Evolutionary conservation across 2,113 vertebrate genomes (phyloP), one percentile per base, ranked within the genome.

Genomic region (Paracanthobrama guichenoti): DNA sequence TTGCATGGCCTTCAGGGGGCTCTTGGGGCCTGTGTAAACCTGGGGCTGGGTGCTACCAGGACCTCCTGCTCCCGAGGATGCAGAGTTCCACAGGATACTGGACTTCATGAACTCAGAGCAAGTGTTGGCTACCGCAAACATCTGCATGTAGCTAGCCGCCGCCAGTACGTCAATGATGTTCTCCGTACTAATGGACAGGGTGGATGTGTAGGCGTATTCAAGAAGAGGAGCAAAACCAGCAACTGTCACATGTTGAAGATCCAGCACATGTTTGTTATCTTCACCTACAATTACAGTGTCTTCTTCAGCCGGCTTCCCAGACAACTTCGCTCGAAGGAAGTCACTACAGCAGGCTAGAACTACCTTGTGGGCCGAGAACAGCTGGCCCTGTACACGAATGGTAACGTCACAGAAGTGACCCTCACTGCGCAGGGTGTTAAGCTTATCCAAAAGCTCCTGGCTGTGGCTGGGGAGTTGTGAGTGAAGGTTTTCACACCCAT

Each of bases 101-200:
- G 98, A 99, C 90, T 99, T 99, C 98, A 99, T 99, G 92, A 99
- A 99, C 57, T 99, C 98, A 0, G 98, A 99, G 93, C 98, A 99
- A 0, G 98, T 99, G 88, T 97, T 99, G 1, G 98, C 98, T 81
- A 99, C 98, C 0, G 96, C 95, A 83, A 99, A 99, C 98, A 99
- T 99, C 90, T 99, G 98, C 97, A 99, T 99, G 90, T 99, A 99
- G 89, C 98, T 99, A 53, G 98, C 98, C 0, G 98, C 98, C 0
- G 98, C 98, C 85, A 99, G 89, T 31, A 99, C 98, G 2, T 99
- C 98, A 3, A 99, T 99, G 85, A 99, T 99, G 86, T 99, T 99
- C 89, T 99, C 98, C 0, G 97, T 99, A 90, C 97, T 99, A 80
- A 99, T 98, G 74, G 98, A 97, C 0, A 99, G 95, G 0, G 98